A percentile compares a stretch with the other conserved stretches of the same genome.
phyloP scores from a whole-genome alignment of 2,888 invertebrate species.

The Amphimallon solstitiale region DNA sequence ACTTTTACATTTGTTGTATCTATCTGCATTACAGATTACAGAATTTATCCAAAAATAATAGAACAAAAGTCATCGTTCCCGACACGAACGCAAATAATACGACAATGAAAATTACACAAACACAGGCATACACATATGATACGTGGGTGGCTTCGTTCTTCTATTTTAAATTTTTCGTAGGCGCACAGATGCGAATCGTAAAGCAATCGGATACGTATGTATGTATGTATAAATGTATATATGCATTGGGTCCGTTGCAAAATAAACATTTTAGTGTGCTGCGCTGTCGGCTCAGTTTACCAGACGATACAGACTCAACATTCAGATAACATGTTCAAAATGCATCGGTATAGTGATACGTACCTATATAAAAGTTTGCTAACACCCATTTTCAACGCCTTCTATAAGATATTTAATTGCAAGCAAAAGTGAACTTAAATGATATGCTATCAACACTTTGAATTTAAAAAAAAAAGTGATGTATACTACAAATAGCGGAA shows the following conservation, averaged over 20 bases:
- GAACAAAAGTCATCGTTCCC: too few relatives aligned
- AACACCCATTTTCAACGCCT: too few relatives aligned
- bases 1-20: too few relatives aligned
- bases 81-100: neutral
- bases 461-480: too few relatives aligned
- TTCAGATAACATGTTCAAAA: neutral
- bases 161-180: conserved; percentile 19
- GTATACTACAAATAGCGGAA: too few relatives aligned
- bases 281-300: neutral
- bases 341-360: neutral
- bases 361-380: neutral
- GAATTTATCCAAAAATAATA: too few relatives aligned
- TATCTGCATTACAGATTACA: too few relatives aligned
- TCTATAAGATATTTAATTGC: too few relatives aligned
- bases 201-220: conserved; percentile 30
- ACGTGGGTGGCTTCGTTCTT: conserved; percentile 23
- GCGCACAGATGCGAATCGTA: conserved; percentile 31
- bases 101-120: conserved; percentile 7
- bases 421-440: too few relatives aligned
- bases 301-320: neutral
- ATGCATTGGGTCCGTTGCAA: conserved; percentile 21
- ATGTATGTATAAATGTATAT: too few relatives aligned
- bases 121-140: neutral
- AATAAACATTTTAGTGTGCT: conserved; percentile 14
- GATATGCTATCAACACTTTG: too few relatives aligned